Percentiles rank a stretch among this genome's conserved stretches.
Evolutionary conservation across 2,888 invertebrate species (phyloP).

Genomic region (Apamea monoglypha): DNA sequence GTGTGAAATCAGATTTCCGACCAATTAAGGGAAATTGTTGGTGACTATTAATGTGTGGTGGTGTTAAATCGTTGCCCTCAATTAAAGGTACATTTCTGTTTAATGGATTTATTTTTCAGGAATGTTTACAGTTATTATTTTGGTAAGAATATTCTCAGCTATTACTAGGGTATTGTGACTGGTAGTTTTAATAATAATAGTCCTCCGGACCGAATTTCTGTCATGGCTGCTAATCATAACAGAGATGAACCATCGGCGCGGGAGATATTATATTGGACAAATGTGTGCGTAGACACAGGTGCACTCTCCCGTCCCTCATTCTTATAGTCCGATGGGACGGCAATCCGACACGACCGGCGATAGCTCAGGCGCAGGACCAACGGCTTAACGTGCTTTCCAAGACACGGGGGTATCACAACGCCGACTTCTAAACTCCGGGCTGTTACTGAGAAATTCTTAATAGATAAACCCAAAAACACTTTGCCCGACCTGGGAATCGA

Average conservation of each 20-base stretch:
- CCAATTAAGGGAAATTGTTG: conserved; percentile 32
- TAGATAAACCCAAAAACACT: too few relatives aligned
- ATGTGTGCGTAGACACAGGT: too few relatives aligned
- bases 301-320: not conserved
- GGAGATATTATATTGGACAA: too few relatives aligned
- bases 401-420: not conserved
- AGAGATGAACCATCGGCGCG: too few relatives aligned
- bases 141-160: not conserved
- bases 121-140: not conserved
- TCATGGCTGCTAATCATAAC: not conserved
- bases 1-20: conserved; percentile 39
- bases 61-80: not conserved
- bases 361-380: not conserved
- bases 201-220: not conserved
- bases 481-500: not conserved
- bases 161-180: too few relatives aligned
- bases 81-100: conserved; percentile 9
- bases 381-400: not conserved
- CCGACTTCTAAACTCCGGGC: not conserved
- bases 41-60: conserved; percentile 1
- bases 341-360: not conserved
- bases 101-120: not conserved
- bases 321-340: not conserved
- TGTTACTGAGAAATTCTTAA: not conserved
- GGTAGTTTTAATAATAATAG: not conserved